Percentiles rank a stretch among this genome's conserved stretches.
These are phyloP conservation scores for Drosophila kanekoi DNA, from an alignment of 2,888 invertebrate genomes.

Conservation along the genomic window DNA sequence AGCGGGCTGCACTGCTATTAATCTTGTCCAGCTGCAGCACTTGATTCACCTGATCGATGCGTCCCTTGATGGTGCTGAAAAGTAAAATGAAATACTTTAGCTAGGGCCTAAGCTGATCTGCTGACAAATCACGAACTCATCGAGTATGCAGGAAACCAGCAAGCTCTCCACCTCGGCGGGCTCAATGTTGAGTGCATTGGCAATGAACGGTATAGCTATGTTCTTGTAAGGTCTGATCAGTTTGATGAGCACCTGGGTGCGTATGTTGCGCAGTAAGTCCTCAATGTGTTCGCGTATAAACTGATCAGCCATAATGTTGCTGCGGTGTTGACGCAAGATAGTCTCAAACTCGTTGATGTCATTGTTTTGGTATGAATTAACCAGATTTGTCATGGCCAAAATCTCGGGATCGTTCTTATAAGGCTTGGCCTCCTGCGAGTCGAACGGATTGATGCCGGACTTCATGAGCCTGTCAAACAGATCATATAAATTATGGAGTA, in stretches of 20 bases:
- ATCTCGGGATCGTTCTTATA: slow-evolving; percentile 99
- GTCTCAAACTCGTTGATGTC: slow-evolving; percentile 99
- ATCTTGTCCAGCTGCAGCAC: slow-evolving; percentile 94
- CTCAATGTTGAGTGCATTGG: slow-evolving; percentile 96
- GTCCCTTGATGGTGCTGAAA: slow-evolving; percentile 92
- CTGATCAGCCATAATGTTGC: slow-evolving; percentile 99
- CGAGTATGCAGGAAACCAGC: slow-evolving; percentile 98
- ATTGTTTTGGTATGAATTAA: slow-evolving; percentile 98
- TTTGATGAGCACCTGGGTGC: slow-evolving; percentile 98
- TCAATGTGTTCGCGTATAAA: slow-evolving; percentile 99
- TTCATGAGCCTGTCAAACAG: slow-evolving; percentile 94
- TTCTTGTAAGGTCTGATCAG: slow-evolving; percentile 98
- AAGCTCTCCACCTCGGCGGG: slow-evolving; percentile 98
- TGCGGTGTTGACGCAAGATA: slow-evolving; percentile 96
- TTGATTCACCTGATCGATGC: slow-evolving; percentile 97
- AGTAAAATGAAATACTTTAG: neutral
- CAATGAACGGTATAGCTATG: slow-evolving; percentile 99
- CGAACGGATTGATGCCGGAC: slow-evolving; percentile 99
- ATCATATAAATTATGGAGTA: neutral
- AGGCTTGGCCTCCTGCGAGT: slow-evolving; percentile 99
- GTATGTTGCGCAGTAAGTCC: slow-evolving; percentile 96
- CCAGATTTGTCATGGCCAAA: slow-evolving; percentile 99
- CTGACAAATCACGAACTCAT: slow-evolving; percentile 89
- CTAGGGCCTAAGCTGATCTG: too few species aligned
- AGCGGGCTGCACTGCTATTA: slow-evolving; percentile 93